Evolutionary conservation across 2,888 invertebrate species (phyloP).

Genomic region (Drosophila buzzatii): DNA sequence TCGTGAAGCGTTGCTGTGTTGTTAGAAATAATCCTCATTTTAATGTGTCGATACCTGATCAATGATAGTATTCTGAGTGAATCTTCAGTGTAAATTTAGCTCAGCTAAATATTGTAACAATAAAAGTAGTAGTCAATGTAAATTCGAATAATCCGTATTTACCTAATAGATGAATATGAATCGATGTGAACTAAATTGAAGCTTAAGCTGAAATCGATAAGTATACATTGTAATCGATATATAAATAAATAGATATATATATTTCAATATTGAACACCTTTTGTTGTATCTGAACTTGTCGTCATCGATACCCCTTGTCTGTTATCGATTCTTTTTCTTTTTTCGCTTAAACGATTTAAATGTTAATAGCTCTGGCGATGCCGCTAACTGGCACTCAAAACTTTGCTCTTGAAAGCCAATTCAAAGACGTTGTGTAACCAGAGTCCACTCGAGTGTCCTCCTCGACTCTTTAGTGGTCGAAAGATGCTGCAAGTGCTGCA

Average conservation of each 20-base stretch:
- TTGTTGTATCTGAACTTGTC: not conserved
- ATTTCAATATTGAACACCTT: not conserved
- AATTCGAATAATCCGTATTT: not conserved
- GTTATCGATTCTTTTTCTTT: not conserved
- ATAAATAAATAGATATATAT: too few species aligned
- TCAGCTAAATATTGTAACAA: not conserved
- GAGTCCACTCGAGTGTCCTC: slow-evolving; percentile 5
- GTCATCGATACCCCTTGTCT: not conserved
- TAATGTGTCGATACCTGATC: not conserved
- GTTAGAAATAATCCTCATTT: not conserved
- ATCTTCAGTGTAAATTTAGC: not conserved
- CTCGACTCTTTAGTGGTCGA: not conserved
- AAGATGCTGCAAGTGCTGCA: slow-evolving; percentile 17
- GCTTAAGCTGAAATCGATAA: not conserved
- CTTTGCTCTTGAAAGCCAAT: slow-evolving; percentile 1
- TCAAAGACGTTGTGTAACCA: not conserved
- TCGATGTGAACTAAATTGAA: not conserved
- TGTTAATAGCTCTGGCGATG: not conserved
- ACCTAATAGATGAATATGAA: not conserved
- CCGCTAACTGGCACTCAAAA: slow-evolving; percentile 1
- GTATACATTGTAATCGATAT: not conserved
- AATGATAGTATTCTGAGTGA: not conserved
- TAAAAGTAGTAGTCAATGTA: not conserved
- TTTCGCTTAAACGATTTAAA: not conserved
- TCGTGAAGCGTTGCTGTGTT: not conserved